Conservation (phyloP, 2,113 vertebrate genomes). For the Cathartes aura region DNA sequence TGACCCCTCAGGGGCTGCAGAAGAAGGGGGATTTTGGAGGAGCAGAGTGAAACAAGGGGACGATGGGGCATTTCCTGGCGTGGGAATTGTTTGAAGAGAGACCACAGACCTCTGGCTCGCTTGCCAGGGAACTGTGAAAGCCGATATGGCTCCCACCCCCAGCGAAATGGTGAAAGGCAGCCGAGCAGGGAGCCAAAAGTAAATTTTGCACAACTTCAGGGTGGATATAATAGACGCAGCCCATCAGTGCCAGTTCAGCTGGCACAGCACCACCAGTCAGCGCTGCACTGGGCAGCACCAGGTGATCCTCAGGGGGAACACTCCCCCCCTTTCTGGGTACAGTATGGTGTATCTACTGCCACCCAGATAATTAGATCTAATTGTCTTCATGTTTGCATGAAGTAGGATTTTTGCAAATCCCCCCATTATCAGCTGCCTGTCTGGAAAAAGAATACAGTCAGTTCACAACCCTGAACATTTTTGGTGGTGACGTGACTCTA, state of each 20-base stretch:
- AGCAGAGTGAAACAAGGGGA: background rate
- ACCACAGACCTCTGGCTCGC: fast-evolving
- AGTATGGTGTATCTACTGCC: background rate
- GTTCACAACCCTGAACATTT: background rate
- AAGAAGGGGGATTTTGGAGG: background rate
- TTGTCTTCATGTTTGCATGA: background rate
- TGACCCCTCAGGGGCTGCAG: background rate
- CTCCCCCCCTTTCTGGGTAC: background rate
- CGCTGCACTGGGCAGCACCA: background rate
- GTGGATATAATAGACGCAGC: background rate
- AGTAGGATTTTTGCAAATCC: background rate
- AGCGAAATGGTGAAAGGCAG: background rate
- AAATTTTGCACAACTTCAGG: background rate
- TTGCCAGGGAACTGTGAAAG: background rate
- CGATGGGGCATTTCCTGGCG: background rate
- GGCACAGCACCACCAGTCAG: background rate
- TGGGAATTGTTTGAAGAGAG: background rate
- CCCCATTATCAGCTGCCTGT: background rate
- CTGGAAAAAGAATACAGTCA: background rate
- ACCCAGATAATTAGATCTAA: background rate
- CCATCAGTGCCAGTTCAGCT: background rate
- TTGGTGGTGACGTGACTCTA: background rate
- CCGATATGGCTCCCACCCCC: background rate
- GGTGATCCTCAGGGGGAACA: background rate
- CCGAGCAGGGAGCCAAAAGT: background rate